Percentiles rank a stretch among this genome's conserved stretches.
These are phyloP conservation scores for Hemiscyllium ocellatum DNA, from an alignment of 2,113 vertebrate genomes.

Conservation along the genomic window DNA sequence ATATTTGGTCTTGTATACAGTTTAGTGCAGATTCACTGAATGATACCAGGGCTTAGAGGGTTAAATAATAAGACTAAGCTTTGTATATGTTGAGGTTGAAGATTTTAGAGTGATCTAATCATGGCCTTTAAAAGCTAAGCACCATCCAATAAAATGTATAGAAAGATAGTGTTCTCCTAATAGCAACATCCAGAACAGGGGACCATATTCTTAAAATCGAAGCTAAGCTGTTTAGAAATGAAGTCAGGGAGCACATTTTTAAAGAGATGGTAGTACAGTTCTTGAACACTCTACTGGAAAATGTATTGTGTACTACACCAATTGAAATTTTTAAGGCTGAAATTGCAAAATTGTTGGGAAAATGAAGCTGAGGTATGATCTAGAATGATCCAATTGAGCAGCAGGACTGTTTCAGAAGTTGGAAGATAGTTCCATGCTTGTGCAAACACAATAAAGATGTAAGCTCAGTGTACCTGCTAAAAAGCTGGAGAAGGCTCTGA, in stretches of 20 bases:
- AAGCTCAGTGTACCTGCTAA: neutral
- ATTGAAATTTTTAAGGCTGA: constrained; percentile 17
- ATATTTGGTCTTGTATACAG: neutral
- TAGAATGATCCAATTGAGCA: neutral
- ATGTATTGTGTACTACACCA: neutral
- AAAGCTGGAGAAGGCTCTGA: neutral
- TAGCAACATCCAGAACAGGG: neutral
- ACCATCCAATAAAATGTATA: neutral
- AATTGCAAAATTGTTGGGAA: neutral
- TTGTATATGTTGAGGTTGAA: neutral
- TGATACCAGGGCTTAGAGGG: neutral
- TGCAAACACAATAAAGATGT: neutral
- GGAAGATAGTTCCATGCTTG: neutral
- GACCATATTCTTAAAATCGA: neutral
- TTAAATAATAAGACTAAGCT: neutral
- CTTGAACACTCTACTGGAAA: neutral
- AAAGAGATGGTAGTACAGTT: neutral
- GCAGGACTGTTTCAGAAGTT: neutral
- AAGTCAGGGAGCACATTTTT: neutral
- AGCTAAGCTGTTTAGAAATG: neutral
- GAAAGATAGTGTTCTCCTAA: neutral
- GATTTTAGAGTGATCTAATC: neutral
- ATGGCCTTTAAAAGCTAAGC: neutral
- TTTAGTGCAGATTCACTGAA: neutral
- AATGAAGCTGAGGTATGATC: neutral